Evolutionary conservation across 2,888 invertebrate genomes (phyloP), one percentile per base, ranked within the genome.

Genomic region (Pheosia tremula): DNA sequence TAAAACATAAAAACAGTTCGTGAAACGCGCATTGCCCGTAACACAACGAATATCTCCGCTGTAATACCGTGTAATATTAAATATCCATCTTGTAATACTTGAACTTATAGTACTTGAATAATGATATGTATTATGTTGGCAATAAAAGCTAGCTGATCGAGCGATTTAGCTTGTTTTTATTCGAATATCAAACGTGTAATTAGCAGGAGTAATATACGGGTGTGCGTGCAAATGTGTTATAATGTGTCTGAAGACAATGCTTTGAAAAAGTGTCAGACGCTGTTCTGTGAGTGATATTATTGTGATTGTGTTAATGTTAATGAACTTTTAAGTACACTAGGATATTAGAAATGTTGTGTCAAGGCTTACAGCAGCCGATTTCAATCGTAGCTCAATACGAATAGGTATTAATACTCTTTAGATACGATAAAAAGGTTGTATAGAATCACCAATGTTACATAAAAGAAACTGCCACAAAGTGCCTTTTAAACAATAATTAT

Each of bases 401-500:
- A 78, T 77, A 78, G 77, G 64, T 77, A 76, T 75, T 77, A 89
- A 89, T 90, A 91, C 88, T 90, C 86, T 78, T 84, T 87, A 87
- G 83, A 79, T 81, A 85, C 82, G 80, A 78, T 78, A 77, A 82
- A 84, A 89, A 80, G 87, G 85, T 89, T 90, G 89, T 90, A 89
- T 87, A 87, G 72, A 74, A 79, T 69, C 74, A 68, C 84, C 74
- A 69, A 73, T 67, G 75, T 81, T 82, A 83, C 84, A 80, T 85
- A 83, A 86, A 86, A 82, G 79, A 89, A 90, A 93, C 93, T 93
- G 93, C 93, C 93, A 93, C 86, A 75, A 90, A 88, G 93, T 93
- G 93, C 93, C 93, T 93, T 92, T 89, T 91, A 89, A 85, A 87
- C 81, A 85, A 78, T 87, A 82, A 83, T 81, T 83, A 76, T 71